A percentile compares a stretch with the other conserved stretches of the same genome.
These are phyloP conservation scores for Turnix velox DNA, from an alignment of 2,113 vertebrate species.

Conservation along the genomic window DNA sequence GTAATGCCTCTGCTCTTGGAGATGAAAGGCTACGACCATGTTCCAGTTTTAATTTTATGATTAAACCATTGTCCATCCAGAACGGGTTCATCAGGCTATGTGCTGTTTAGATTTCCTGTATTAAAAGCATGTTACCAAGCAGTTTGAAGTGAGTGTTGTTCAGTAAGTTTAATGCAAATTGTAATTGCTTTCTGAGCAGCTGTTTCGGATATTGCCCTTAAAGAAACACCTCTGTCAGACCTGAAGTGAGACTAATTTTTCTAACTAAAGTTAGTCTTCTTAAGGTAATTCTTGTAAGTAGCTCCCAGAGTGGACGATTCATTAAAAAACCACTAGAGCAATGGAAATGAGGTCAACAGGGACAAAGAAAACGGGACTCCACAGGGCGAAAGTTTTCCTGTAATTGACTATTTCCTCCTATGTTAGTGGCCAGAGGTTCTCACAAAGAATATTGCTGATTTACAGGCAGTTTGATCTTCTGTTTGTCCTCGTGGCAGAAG, in stretches of 20 bases:
- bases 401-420: neutral
- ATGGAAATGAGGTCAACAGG: neutral
- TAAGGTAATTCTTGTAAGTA: neutral
- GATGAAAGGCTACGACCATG: accelerated
- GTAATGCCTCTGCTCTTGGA: accelerated
- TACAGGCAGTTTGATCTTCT: neutral
- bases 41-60: neutral
- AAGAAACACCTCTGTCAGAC: neutral
- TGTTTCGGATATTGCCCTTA: neutral
- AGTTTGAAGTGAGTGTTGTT: neutral
- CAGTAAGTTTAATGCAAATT: neutral
- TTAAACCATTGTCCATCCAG: neutral
- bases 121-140: neutral
- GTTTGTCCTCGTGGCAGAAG: neutral
- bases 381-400: neutral
- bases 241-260: neutral
- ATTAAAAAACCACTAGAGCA: neutral
- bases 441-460: neutral
- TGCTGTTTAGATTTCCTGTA: neutral
- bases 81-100: neutral
- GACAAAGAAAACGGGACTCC: neutral
- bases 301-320: neutral
- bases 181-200: neutral
- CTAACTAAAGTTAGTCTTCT: neutral
- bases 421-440: neutral